Conservation (phyloP, 2,113 vertebrate genomes). For the Oreochromis spilurus region DNA sequence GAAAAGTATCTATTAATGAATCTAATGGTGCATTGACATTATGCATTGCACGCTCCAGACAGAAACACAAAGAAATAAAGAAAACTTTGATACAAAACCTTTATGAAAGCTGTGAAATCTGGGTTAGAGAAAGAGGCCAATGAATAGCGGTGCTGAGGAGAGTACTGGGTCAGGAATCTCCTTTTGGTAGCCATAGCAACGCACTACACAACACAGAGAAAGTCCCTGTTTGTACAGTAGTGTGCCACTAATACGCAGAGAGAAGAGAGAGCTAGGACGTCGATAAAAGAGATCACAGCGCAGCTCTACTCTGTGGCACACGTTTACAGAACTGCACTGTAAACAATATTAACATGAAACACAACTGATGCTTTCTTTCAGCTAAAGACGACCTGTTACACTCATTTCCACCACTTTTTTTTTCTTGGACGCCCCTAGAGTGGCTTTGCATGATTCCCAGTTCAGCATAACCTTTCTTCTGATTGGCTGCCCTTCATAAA, state of each 20-base stretch:
- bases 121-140: neutral
- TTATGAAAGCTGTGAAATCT: neutral
- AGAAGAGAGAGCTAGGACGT: neutral
- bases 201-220: slow-evolving; percentile 57
- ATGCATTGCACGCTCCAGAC: neutral
- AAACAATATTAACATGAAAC: neutral
- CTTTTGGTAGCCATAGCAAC: slow-evolving; percentile 68
- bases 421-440: neutral
- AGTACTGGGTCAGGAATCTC: slow-evolving; percentile 63
- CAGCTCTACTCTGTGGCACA: neutral
- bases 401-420: neutral
- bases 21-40: neutral
- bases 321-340: neutral
- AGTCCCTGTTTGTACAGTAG: slow-evolving; percentile 44
- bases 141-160: slow-evolving; percentile 50
- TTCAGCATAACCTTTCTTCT: accelerated
- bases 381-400: neutral
- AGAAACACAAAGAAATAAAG: neutral
- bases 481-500: neutral
- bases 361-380: neutral
- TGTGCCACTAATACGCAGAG: neutral
- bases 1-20: slow-evolving; percentile 12
- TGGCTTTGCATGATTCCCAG: neutral
- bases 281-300: neutral
- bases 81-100: neutral